Conservation (phyloP, 2,888 invertebrate genomes). For the Galeruca laticollis region DNA sequence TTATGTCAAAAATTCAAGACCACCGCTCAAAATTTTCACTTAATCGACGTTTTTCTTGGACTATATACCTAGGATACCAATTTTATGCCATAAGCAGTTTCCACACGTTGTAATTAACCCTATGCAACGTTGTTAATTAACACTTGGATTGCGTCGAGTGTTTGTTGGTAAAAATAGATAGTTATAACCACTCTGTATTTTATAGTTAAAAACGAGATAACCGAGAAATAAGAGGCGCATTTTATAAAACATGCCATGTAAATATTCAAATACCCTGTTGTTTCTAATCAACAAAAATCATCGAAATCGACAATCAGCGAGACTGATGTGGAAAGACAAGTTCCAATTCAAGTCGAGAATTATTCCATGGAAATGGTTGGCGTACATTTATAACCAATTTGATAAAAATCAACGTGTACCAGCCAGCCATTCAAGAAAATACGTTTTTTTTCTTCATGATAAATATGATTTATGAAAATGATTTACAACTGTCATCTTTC, state of each 20-base stretch:
- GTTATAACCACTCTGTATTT: background rate
- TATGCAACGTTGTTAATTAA: no score
- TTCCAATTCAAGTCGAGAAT: constrained; percentile 14
- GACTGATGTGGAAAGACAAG: constrained; percentile 32
- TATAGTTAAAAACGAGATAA: background rate
- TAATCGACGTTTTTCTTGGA: no score
- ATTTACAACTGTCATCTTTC: constrained; percentile 18
- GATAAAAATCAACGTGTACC: constrained; percentile 27
- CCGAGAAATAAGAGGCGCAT: background rate
- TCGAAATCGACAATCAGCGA: constrained; percentile 25
- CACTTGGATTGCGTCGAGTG: no score
- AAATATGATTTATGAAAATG: constrained; percentile 22
- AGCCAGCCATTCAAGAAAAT: constrained; percentile 12
- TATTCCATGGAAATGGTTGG: constrained; percentile 22
- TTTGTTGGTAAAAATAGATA: no score
- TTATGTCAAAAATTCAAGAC: no score
- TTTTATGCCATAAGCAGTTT: no score
- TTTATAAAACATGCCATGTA: background rate
- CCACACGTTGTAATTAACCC: no score
- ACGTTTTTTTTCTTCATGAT: constrained; percentile 9
- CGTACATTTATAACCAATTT: constrained; percentile 22
- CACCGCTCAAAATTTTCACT: no score
- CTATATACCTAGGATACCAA: no score
- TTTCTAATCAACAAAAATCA: constrained; percentile 32
- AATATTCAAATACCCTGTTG: constrained; percentile 14